These are phyloP conservation scores for Amblyopsis rosae DNA, from an alignment of 2,113 vertebrate species.

Conservation along the genomic window DNA sequence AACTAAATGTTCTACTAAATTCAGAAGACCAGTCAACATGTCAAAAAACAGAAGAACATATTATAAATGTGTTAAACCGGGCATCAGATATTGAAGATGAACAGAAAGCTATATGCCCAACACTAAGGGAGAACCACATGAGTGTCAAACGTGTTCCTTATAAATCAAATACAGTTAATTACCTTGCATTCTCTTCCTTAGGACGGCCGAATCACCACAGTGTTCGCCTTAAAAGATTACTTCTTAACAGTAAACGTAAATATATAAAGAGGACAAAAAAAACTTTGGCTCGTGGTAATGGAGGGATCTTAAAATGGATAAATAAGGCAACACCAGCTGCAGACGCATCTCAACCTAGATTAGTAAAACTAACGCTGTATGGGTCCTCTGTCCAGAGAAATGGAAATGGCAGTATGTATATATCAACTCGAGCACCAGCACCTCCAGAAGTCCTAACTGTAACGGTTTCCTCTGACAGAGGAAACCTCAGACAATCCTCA, in stretches of 20 bases:
- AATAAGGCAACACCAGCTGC: too few relatives aligned
- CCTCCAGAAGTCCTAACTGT: conserved; percentile 58
- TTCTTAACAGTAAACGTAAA: too few relatives aligned
- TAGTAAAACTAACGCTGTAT: conserved; percentile 57
- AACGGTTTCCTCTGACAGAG: conserved; percentile 10
- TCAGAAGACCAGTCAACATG: too few relatives aligned
- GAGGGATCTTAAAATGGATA: too few relatives aligned
- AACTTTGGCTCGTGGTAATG: too few relatives aligned
- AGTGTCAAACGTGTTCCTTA: neutral
- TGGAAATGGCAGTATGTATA: neutral
- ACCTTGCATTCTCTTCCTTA: conserved; percentile 8
- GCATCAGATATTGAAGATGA: neutral
- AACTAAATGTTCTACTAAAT: neutral
- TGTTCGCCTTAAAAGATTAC: too few relatives aligned
- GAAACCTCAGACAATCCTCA: neutral
- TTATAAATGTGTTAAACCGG: neutral
- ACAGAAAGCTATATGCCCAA: neutral
- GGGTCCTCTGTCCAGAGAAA: conserved; percentile 38
- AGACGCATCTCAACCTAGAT: neutral
- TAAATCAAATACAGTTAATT: neutral
- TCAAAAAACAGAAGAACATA: neutral
- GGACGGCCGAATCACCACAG: neutral
- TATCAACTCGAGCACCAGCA: neutral
- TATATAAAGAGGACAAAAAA: too few relatives aligned
- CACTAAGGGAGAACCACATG: conserved; percentile 1